These are phyloP conservation scores for Cryptophagus acutangulus DNA, from an alignment of 2,888 invertebrate species.

Conservation along the genomic window DNA sequence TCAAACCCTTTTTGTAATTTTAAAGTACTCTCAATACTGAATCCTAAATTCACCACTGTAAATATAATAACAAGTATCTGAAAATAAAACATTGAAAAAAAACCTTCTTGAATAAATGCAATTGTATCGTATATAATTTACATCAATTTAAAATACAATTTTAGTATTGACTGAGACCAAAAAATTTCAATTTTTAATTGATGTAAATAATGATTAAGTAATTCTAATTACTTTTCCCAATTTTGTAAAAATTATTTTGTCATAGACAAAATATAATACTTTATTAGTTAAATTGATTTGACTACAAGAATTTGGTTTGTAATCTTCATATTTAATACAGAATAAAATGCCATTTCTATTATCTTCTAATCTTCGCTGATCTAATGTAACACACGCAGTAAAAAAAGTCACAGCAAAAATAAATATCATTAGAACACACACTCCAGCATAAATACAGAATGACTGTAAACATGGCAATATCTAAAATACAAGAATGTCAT, in stretches of 20 bases:
- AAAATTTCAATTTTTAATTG: background rate
- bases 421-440: conserved; percentile 71
- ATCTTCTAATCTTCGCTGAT: conserved; percentile 58
- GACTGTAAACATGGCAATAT: conserved; percentile 76
- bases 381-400: conserved; percentile 70
- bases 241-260: conserved; percentile 59
- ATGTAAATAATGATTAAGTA: conserved; percentile 2
- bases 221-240: conserved; percentile 63
- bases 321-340: conserved; percentile 60
- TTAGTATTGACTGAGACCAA: no score
- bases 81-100: conserved; percentile 49
- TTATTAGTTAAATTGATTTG: conserved; percentile 56
- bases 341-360: conserved; percentile 63
- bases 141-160: no score
- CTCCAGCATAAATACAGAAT: conserved; percentile 75
- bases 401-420: conserved; percentile 77
- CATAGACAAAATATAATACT: conserved; percentile 57
- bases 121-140: no score
- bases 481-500: conserved; percentile 43
- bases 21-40: conserved; percentile 59
- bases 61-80: conserved; percentile 56
- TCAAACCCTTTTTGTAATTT: conserved; percentile 73
- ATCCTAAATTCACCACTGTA: conserved; percentile 56
- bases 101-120: conserved; percentile 10
- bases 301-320: conserved; percentile 51